Evolutionary conservation across 2,888 invertebrate species (phyloP).

Genomic region (Polymixis lichenea): DNA sequence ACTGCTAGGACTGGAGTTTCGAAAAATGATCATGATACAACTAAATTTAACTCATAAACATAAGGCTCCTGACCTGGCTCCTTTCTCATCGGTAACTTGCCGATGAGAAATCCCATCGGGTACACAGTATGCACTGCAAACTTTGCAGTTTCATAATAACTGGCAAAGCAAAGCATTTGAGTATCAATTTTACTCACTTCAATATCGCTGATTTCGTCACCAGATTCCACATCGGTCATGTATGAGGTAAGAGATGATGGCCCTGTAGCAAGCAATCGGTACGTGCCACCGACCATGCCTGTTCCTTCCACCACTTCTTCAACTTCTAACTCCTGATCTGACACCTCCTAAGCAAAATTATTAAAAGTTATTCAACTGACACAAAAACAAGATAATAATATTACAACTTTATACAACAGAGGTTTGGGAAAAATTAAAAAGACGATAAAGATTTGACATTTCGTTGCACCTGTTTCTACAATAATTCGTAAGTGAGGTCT

Average conservation of each 20-base stretch:
- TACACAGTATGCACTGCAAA: neutral
- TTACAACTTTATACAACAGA: constrained; percentile 9
- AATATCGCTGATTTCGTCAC: constrained; percentile 85
- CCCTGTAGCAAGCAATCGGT: constrained; percentile 84
- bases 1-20: too few species aligned
- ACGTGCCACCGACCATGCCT: constrained; percentile 86
- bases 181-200: constrained; percentile 78
- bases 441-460: constrained; percentile 41
- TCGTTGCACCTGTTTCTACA: constrained; percentile 52
- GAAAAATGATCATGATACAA: too few species aligned
- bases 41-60: too few species aligned
- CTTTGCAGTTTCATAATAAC: neutral
- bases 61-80: neutral
- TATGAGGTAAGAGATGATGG: constrained; percentile 80
- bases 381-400: constrained; percentile 30
- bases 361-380: constrained; percentile 19
- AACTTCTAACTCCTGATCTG: constrained; percentile 86
- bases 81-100: too few species aligned
- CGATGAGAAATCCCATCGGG: neutral
- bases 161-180: neutral
- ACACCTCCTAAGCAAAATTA: constrained; percentile 76
- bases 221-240: constrained; percentile 78
- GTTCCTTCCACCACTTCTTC: constrained; percentile 86
- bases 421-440: constrained; percentile 30
- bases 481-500: constrained; percentile 43